Percentiles rank a stretch among this genome's conserved stretches.
phyloP scores from a whole-genome alignment of 2,113 vertebrate genomes.

The Aphyosemion australe region DNA sequence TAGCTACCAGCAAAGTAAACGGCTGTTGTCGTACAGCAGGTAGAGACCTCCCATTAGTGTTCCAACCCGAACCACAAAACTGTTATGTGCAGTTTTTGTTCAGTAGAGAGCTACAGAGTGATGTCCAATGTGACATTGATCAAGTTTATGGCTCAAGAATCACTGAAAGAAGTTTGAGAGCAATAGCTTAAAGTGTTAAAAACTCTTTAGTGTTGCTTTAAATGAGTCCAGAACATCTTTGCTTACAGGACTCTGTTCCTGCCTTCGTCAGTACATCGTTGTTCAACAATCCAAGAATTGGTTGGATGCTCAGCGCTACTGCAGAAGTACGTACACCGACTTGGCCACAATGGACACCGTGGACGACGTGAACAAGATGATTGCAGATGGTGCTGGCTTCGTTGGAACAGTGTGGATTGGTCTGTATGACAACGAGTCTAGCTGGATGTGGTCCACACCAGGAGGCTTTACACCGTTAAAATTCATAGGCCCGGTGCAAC shows the following conservation, averaged over 20 bases:
- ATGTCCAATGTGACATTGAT: too few relatives aligned
- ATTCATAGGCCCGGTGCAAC: fast-evolving
- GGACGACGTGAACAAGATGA: slow-evolving; percentile 6
- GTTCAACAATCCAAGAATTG: background rate
- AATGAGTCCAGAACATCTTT: background rate
- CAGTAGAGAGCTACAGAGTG: too few relatives aligned
- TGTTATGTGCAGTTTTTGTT: too few relatives aligned
- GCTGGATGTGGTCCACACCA: slow-evolving; percentile 4
- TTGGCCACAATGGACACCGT: background rate
- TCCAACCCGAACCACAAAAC: too few relatives aligned
- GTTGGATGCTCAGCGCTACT: background rate
- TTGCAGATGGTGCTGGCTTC: background rate
- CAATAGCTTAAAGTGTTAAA: too few relatives aligned
- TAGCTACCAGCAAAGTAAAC: too few relatives aligned
- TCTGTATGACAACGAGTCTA: background rate
- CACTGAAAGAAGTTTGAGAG: too few relatives aligned
- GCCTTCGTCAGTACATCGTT: background rate
- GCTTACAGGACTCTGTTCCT: background rate
- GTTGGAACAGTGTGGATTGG: slow-evolving; percentile 14
- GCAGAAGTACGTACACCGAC: background rate
- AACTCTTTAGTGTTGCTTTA: too few relatives aligned
- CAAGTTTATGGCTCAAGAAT: too few relatives aligned
- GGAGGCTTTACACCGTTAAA: background rate
- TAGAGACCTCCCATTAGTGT: too few relatives aligned
- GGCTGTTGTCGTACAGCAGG: too few relatives aligned